A percentile compares a stretch with the other conserved stretches of the same genome.
Conservation (phyloP, 2,888 invertebrate species). For the Blastobasis lacticolella region DNA sequence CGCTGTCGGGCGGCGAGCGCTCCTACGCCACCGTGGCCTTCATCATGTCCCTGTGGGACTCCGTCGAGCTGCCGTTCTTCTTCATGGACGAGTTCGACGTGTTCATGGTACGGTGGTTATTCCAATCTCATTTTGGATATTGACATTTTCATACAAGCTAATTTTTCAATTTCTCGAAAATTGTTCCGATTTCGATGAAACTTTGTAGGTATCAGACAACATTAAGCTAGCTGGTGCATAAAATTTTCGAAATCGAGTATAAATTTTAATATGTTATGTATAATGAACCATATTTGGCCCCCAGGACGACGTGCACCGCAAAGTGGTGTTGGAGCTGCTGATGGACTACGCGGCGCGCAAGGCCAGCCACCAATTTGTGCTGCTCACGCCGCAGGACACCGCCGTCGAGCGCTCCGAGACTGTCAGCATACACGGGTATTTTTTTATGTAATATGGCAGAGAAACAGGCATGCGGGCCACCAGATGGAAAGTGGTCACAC, state of each 20-base stretch:
- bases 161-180: no score
- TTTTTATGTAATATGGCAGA: background rate
- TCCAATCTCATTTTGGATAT: no score
- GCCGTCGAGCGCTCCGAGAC: conserved; percentile 58
- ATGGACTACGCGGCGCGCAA: conserved; percentile 81
- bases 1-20: conserved; percentile 95
- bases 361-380: conserved; percentile 85
- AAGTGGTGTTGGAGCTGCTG: conserved; percentile 85
- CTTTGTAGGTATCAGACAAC: no score
- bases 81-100: conserved; percentile 98
- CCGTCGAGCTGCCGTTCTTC: conserved; percentile 93
- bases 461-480: no score
- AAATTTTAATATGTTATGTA: no score
- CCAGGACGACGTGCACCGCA: conserved; percentile 89
- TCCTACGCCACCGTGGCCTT: conserved; percentile 97
- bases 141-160: no score
- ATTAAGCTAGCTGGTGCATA: no score
- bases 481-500: no score
- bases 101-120: conserved; percentile 89
- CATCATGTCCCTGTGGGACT: conserved; percentile 94
- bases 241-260: no score
- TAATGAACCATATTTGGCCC: no score
- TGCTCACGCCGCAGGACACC: conserved; percentile 90
- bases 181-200: no score
- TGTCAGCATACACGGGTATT: conserved; percentile 76